Percentiles rank a stretch among this genome's conserved stretches.
These are phyloP conservation scores for Bolinopsis microptera DNA, from an alignment of 37 sponge, comb jelly and placozoan species.

Conservation along the genomic window DNA sequence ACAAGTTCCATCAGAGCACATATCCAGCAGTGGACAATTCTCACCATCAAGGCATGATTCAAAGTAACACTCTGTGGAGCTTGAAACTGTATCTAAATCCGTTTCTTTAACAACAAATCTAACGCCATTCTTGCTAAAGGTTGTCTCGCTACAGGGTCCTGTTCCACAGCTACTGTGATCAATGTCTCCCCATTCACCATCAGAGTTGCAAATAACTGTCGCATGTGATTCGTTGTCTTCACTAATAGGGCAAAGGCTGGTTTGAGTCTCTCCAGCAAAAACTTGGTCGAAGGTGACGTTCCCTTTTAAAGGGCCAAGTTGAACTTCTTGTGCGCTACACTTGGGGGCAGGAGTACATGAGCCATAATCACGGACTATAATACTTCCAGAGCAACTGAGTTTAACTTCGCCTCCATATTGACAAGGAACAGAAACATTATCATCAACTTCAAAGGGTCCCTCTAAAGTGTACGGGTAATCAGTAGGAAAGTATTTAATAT, in stretches of 20 bases:
- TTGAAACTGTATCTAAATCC: background rate
- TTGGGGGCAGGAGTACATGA: background rate
- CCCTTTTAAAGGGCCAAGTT: background rate
- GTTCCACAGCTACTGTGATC: background rate
- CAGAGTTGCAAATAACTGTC: background rate
- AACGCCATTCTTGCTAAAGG: background rate
- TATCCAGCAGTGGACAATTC: background rate
- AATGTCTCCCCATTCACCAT: background rate
- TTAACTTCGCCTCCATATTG: background rate
- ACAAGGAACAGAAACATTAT: background rate
- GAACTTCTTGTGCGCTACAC: background rate
- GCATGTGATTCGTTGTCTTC: too few relatives aligned
- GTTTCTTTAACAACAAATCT: background rate
- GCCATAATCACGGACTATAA: background rate
- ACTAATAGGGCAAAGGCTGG: background rate
- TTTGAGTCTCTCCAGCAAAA: background rate
- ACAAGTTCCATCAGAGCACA: conserved; percentile 14
- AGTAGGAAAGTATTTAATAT: background rate
- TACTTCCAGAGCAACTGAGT: background rate
- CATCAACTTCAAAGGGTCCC: background rate
- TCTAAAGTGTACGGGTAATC: background rate
- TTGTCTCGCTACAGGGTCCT: background rate
- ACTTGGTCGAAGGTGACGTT: background rate
- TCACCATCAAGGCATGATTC: background rate
- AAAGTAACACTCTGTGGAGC: background rate